Percentiles rank a stretch among this genome's conserved stretches.
phyloP scores from a whole-genome alignment of 2,888 invertebrate species.

The Phortica magna region DNA sequence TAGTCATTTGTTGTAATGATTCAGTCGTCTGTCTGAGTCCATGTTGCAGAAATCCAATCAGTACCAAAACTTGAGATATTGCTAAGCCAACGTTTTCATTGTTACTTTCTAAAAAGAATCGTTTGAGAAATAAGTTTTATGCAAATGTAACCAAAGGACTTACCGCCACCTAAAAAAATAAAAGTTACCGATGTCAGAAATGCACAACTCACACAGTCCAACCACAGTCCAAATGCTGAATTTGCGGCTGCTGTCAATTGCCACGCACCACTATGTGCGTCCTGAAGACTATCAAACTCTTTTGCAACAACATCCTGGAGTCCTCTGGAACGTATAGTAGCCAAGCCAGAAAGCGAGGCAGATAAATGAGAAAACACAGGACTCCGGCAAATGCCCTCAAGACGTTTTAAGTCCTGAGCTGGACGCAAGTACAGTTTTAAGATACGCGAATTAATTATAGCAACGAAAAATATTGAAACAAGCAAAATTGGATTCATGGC shows the following conservation, averaged over 20 bases:
- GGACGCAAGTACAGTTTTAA: slow-evolving; percentile 85
- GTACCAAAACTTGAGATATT: slow-evolving; percentile 84
- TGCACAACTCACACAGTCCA: slow-evolving; percentile 84
- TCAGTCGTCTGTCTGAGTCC: slow-evolving; percentile 85
- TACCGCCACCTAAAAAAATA: slow-evolving; percentile 81
- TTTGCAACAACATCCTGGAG: slow-evolving; percentile 85
- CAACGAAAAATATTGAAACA: slow-evolving; percentile 83
- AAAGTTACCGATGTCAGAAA: slow-evolving; percentile 84
- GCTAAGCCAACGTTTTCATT: slow-evolving; percentile 86
- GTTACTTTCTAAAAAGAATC: slow-evolving; percentile 75
- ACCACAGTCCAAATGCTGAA: slow-evolving; percentile 85
- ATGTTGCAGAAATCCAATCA: slow-evolving; percentile 85
- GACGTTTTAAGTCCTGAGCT: slow-evolving; percentile 86
- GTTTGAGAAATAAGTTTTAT: neutral
- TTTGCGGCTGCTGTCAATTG: slow-evolving; percentile 75
- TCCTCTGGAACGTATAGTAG: slow-evolving; percentile 89
- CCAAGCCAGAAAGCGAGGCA: slow-evolving; percentile 90
- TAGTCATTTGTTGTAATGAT: slow-evolving; percentile 85
- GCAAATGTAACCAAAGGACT: no score
- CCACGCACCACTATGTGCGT: slow-evolving; percentile 77
- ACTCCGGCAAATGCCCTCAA: slow-evolving; percentile 87
- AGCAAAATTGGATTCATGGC: slow-evolving; percentile 85
- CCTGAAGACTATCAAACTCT: slow-evolving; percentile 87
- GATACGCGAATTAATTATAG: slow-evolving; percentile 82
- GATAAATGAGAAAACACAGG: slow-evolving; percentile 95